phyloP scores from a whole-genome alignment of 1,140 invertebrate genomes.

The Diachasmimorpha longicaudata region DNA sequence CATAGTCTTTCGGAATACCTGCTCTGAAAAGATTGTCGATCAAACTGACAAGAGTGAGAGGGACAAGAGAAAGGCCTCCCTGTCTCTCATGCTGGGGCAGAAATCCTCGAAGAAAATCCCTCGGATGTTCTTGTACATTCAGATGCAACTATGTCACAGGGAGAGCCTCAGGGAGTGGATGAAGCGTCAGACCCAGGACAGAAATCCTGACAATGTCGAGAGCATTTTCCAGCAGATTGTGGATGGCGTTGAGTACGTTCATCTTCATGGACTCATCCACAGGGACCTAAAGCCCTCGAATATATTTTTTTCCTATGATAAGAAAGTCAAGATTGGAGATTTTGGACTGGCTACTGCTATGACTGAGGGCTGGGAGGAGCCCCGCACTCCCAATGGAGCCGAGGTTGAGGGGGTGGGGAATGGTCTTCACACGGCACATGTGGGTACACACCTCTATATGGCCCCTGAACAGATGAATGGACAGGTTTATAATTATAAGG shows the following conservation, averaged over 20 bases:
- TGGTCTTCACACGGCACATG: slow-evolving; percentile 69
- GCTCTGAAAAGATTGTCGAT: not conserved
- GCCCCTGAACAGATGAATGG: slow-evolving; percentile 90
- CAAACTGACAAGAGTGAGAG: not conserved
- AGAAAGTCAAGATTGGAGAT: slow-evolving; percentile 93
- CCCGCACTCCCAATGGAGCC: slow-evolving; percentile 29
- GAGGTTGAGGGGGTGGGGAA: slow-evolving; percentile 32
- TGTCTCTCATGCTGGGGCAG: slow-evolving; percentile 56
- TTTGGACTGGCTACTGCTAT: slow-evolving; percentile 93
- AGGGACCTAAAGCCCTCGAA: slow-evolving; percentile 96
- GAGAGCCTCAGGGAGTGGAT: slow-evolving; percentile 94
- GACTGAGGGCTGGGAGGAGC: slow-evolving; percentile 67
- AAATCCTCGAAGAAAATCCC: slow-evolving; percentile 36
- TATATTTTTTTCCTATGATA: slow-evolving; percentile 92
- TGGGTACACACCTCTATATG: slow-evolving; percentile 96
- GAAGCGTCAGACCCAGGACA: slow-evolving; percentile 55
- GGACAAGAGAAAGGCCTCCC: slow-evolving; percentile 23
- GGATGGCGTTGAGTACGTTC: slow-evolving; percentile 93
- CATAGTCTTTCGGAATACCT: slow-evolving; percentile 14
- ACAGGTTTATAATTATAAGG: slow-evolving; percentile 87
- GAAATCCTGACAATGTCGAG: slow-evolving; percentile 66
- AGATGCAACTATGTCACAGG: slow-evolving; percentile 94
- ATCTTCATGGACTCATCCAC: slow-evolving; percentile 89
- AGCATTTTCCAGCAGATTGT: slow-evolving; percentile 92
- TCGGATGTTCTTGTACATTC: slow-evolving; percentile 88